These are phyloP conservation scores for Acanthis flammea DNA, from an alignment of 2,797 vertebrate genomes.

Conservation along the genomic window DNA sequence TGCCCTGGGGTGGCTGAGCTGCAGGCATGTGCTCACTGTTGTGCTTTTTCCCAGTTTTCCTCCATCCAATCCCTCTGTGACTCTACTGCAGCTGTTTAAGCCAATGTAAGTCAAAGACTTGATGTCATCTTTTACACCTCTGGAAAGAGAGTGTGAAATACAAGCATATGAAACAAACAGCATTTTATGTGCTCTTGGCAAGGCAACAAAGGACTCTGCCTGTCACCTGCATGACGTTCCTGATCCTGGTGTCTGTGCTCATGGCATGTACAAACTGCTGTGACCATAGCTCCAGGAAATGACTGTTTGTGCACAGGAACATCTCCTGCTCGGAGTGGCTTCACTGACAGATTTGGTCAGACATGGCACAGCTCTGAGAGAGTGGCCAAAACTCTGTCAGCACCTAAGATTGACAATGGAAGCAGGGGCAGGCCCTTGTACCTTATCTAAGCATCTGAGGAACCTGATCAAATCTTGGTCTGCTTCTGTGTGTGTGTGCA, in stretches of 20 bases:
- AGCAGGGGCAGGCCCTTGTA: not conserved
- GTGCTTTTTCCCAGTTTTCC: not conserved
- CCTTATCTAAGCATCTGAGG: not conserved
- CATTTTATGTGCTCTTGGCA: not conserved
- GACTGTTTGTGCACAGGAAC: not conserved
- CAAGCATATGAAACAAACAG: not conserved
- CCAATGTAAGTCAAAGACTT: not conserved
- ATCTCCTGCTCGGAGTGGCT: not conserved
- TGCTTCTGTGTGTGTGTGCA: not conserved
- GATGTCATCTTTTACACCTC: not conserved
- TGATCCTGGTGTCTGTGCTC: not conserved
- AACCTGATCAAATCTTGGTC: not conserved
- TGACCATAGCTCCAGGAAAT: not conserved
- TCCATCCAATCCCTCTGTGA: not conserved
- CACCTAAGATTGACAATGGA: fast-evolving
- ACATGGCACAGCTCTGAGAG: not conserved
- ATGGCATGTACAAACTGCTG: fast-evolving
- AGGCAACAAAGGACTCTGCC: not conserved
- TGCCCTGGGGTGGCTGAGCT: not conserved
- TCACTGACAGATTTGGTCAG: fast-evolving
- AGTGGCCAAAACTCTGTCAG: not conserved
- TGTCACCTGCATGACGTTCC: not conserved
- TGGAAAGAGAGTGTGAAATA: not conserved
- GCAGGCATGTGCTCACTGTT: not conserved
- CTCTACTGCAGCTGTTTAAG: not conserved